Conservation (phyloP, 2,797 vertebrate genomes). For the Myotis findleyi region DNA sequence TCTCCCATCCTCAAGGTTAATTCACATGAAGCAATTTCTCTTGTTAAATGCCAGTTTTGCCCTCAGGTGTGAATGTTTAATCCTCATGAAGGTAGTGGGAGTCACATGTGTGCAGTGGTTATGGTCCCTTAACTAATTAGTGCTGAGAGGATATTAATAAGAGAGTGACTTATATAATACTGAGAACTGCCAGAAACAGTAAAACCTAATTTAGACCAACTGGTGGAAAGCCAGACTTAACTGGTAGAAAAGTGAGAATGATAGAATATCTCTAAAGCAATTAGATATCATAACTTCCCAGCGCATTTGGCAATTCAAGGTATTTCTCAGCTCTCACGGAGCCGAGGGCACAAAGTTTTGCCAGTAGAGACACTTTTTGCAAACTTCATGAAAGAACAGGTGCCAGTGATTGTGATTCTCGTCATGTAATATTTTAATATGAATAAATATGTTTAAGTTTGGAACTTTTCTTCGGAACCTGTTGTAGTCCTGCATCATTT, state of each 20-base stretch:
- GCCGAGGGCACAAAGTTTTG: background rate
- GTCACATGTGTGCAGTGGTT: slow-evolving; percentile 69
- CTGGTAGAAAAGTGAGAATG: slow-evolving; percentile 61
- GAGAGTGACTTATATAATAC: slow-evolving; percentile 76
- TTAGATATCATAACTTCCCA: background rate
- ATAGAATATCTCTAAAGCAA: slow-evolving; percentile 46
- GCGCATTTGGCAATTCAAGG: slow-evolving; percentile 6
- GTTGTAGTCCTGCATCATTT: background rate
- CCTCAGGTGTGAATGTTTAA: slow-evolving; percentile 79
- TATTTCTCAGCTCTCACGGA: background rate
- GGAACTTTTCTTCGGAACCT: background rate
- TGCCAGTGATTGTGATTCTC: background rate
- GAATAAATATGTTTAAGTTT: background rate
- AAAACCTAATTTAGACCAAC: slow-evolving; percentile 81
- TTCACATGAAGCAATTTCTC: slow-evolving; percentile 81
- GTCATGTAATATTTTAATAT: background rate
- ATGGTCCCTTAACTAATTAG: slow-evolving; percentile 82
- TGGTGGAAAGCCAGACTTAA: slow-evolving; percentile 67
- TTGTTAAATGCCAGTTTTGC: slow-evolving; percentile 79
- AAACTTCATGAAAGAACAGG: slow-evolving; percentile 10
- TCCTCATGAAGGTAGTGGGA: slow-evolving; percentile 72
- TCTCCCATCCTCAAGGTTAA: slow-evolving; percentile 78
- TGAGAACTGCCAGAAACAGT: slow-evolving; percentile 70
- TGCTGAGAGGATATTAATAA: slow-evolving; percentile 73
- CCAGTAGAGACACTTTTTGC: background rate